Percentiles rank a stretch among this genome's conserved stretches.
phyloP scores from a whole-genome alignment of 1,140 invertebrate genomes.

The Oryctes rhinoceros region DNA sequence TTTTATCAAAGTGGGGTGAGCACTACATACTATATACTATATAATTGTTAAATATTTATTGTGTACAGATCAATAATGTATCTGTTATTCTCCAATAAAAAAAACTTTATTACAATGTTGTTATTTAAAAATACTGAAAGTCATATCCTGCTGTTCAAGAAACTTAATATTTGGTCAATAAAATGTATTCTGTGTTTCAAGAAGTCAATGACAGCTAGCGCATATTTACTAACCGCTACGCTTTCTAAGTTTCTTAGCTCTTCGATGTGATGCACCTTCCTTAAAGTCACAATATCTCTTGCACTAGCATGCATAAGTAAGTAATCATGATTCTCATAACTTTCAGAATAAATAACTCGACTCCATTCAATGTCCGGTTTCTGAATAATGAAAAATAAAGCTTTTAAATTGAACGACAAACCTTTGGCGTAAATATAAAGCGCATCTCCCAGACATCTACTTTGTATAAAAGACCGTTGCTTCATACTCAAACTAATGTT shows the following conservation, averaged over 20 bases:
- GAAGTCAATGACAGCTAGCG: slow-evolving; percentile 43
- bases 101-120: slow-evolving; percentile 21
- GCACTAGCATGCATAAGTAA: slow-evolving; percentile 47
- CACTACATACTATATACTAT: slow-evolving; percentile 26
- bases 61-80: slow-evolving; percentile 33
- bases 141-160: not conserved
- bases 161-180: slow-evolving; percentile 41
- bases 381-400: slow-evolving; percentile 60
- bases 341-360: slow-evolving; percentile 50
- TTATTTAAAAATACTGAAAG: not conserved
- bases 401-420: slow-evolving; percentile 61
- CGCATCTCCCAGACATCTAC: slow-evolving; percentile 62
- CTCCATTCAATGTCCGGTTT: slow-evolving; percentile 46
- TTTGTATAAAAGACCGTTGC: slow-evolving; percentile 63
- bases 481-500: slow-evolving; percentile 54
- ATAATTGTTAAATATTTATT: slow-evolving; percentile 35
- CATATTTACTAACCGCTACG: slow-evolving; percentile 17
- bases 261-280: slow-evolving; percentile 35
- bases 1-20: slow-evolving; percentile 7
- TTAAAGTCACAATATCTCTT: slow-evolving; percentile 42
- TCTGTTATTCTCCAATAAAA: slow-evolving; percentile 30
- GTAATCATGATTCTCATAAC: slow-evolving; percentile 45
- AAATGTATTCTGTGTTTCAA: slow-evolving; percentile 47
- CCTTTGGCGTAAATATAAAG: slow-evolving; percentile 60
- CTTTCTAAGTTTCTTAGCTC: slow-evolving; percentile 34